phyloP scores from a whole-genome alignment of 2,113 vertebrate genomes.

The Sphaerodactylus townsendi region DNA sequence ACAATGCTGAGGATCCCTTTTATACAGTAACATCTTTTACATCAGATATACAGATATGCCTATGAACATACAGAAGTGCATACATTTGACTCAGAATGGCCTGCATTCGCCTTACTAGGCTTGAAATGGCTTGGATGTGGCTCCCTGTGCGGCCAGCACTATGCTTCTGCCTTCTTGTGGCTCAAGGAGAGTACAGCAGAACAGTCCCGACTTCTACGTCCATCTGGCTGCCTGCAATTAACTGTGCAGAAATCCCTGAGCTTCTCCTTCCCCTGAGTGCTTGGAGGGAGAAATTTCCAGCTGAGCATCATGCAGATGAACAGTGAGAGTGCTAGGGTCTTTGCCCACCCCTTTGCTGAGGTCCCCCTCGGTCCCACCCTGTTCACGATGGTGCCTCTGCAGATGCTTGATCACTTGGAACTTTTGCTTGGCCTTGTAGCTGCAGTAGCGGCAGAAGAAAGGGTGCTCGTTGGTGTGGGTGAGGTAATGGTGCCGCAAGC shows the following conservation, averaged over 20 bases:
- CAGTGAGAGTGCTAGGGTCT: conserved; percentile 73
- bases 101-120: accelerated
- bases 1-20: conserved; percentile 38
- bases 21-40: conserved; percentile 58
- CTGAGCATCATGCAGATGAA: conserved; percentile 82
- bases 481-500: conserved; percentile 93
- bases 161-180: not conserved
- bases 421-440: conserved; percentile 94
- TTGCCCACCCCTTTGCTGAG: conserved; percentile 84
- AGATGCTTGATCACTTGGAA: conserved; percentile 94
- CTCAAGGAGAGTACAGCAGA: not conserved
- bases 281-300: conserved; percentile 41
- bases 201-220: not conserved
- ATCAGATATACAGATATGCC: conserved; percentile 52
- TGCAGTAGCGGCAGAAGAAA: conserved; percentile 90
- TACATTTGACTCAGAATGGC: not conserved
- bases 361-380: conserved; percentile 36
- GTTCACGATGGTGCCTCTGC: conserved; percentile 84
- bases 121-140: conserved; percentile 1
- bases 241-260: not conserved
- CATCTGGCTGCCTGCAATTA: accelerated
- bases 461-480: conserved; percentile 92
- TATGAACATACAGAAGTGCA: conserved; percentile 45
- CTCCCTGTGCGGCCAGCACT: not conserved
- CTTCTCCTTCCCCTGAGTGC: conserved; percentile 8